These are phyloP conservation scores for Trichogramma pretiosum DNA, from an alignment of 1,140 invertebrate species.

Conservation along the genomic window DNA sequence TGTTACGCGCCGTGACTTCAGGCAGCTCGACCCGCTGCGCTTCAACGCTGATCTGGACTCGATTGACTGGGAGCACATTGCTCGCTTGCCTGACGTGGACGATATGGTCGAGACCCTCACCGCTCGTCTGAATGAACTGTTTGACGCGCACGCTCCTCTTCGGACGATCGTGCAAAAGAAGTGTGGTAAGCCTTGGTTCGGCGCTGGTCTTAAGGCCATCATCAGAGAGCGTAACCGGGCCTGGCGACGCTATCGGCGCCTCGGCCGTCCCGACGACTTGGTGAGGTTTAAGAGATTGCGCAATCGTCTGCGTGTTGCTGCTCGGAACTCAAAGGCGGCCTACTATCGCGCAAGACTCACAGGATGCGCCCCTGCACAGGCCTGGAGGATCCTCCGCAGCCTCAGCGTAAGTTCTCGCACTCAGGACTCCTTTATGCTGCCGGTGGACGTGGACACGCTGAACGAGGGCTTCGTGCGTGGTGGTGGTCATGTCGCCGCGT, in stretches of 20 bases:
- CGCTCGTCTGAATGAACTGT: neutral
- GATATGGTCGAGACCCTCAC: neutral
- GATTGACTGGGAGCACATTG: neutral
- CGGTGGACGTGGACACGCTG: neutral
- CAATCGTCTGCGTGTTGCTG: neutral
- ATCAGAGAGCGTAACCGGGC: too few relatives aligned
- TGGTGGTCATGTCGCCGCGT: neutral
- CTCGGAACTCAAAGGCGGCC: neutral
- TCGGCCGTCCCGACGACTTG: neutral
- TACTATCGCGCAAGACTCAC: neutral
- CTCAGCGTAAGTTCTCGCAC: too few relatives aligned
- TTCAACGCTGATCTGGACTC: neutral
- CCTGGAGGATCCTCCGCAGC: too few relatives aligned
- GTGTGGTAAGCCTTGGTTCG: too few relatives aligned
- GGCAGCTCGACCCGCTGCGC: too few relatives aligned
- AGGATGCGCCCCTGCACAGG: neutral
- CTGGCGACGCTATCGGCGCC: neutral
- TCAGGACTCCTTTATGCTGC: neutral
- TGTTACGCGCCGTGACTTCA: too few relatives aligned
- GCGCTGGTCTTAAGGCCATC: too few relatives aligned
- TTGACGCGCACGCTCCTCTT: too few relatives aligned
- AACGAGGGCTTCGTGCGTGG: neutral
- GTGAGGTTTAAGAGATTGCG: neutral
- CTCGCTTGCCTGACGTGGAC: neutral
- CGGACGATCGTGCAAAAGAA: too few relatives aligned